These are phyloP conservation scores for Diglossa cyanea DNA, from an alignment of 2,797 vertebrate species.

Conservation along the genomic window DNA sequence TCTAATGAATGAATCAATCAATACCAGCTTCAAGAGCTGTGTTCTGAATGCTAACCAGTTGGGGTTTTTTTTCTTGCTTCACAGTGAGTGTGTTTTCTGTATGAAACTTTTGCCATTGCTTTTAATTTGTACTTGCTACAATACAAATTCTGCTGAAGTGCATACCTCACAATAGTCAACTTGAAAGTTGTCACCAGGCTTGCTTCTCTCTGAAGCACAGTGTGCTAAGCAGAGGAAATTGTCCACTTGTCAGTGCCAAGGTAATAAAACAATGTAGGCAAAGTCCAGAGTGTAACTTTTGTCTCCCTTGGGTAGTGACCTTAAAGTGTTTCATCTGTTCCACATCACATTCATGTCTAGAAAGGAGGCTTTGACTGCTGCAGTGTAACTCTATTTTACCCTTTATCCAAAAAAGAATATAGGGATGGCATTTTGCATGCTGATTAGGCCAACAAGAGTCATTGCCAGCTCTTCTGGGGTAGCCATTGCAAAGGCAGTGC, in stretches of 20 bases:
- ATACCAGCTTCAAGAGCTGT: neutral
- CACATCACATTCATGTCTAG: fast-evolving
- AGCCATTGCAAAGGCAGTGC: neutral
- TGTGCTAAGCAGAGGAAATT: neutral
- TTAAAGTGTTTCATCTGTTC: neutral
- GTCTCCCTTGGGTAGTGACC: neutral
- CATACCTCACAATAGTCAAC: neutral
- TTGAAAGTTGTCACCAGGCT: neutral
- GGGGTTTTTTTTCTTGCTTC: neutral
- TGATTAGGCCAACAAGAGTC: neutral
- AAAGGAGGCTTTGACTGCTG: neutral
- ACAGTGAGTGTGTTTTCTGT: neutral
- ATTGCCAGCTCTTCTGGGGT: neutral
- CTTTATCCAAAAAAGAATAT: neutral
- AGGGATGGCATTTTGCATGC: neutral
- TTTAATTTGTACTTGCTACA: slow-evolving; percentile 14
- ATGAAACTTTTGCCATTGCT: neutral
- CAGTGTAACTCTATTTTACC: neutral
- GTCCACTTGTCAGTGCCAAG: neutral
- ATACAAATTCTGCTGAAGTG: neutral
- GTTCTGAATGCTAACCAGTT: neutral
- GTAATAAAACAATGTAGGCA: neutral
- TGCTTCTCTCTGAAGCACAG: neutral
- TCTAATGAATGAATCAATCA: slow-evolving; percentile 18
- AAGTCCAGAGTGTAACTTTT: neutral